These are phyloP conservation scores for Itoplectis maculator DNA, from an alignment of 2,888 invertebrate genomes.

Conservation along the genomic window DNA sequence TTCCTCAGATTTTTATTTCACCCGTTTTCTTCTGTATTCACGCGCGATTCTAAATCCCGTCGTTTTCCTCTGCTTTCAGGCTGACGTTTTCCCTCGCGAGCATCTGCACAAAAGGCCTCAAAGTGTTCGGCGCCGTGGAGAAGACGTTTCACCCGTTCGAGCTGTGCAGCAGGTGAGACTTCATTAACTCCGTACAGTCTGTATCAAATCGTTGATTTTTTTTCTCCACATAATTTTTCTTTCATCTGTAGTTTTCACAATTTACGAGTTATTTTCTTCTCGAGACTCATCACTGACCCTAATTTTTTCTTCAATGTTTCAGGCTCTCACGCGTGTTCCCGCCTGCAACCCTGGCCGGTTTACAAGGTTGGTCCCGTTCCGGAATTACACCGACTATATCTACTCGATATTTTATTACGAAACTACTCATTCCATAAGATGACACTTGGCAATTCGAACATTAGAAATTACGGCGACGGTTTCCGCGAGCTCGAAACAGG, in stretches of 20 bases:
- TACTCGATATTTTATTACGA: conserved; percentile 8
- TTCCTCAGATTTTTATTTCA: conserved; percentile 3
- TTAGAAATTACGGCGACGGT: background rate
- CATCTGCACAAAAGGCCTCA: conserved; percentile 87
- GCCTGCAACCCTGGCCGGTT: conserved; percentile 92
- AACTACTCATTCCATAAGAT: background rate
- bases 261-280: conserved; percentile 46
- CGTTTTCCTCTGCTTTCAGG: conserved; percentile 84
- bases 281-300: conserved; percentile 47
- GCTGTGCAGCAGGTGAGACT: conserved; percentile 86
- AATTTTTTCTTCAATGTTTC: conserved; percentile 83
- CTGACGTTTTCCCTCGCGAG: conserved; percentile 84
- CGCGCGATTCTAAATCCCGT: background rate
- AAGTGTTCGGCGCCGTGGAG: conserved; percentile 89
- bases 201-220: conserved; percentile 23
- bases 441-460: conserved; percentile 75
- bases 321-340: conserved; percentile 93
- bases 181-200: conserved; percentile 25
- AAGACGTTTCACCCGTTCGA: conserved; percentile 88
- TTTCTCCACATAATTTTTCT: no score
- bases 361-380: conserved; percentile 88
- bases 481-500: background rate
- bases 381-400: background rate
- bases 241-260: background rate
- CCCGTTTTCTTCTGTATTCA: background rate